Base-by-base conservation (phyloP, 2,888 invertebrate genomes). In the Mesopsocus fuscifrons region DNA sequence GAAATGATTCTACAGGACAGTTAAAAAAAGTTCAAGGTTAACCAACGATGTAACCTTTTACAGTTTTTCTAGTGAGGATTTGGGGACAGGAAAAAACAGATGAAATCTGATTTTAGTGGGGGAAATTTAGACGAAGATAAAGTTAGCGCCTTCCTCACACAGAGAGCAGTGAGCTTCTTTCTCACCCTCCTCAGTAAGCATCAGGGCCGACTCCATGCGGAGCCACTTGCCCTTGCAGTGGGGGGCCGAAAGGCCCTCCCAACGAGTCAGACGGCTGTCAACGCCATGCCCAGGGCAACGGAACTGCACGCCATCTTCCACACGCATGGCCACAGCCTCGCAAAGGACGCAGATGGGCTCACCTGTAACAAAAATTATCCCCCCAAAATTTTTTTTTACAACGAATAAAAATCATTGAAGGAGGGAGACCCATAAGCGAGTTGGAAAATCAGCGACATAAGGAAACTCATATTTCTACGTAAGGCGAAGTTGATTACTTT, bases 141-240 rank as follows among this genome's bases (percentile, higher is more conserved):
- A 60, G 43, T 55, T 55, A 15, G 55, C 53, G 4, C 53, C 52
- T 18, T 50, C 49, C 32, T 54, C 50, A 50, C 63, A 63, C n/a
- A 54, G 53, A 46, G 59, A 57, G 3, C 57, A 52, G 20, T 57
- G 51, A 40, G 41, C n/a, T 3, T 56, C 51, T n/a, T n/a, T n/a
- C 26, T 57, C 51, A 41, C 41, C 34, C 31, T 43, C 21, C 40
- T 33, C 46, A n/a, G 41, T 42, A 11, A 42, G 41, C 30, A 16
- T 26, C 8, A 21, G 33, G 17, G 45, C 43, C 9, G 45, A 41
- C 22, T 56, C 56, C 38, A 55, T 50, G 50, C 85, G 72, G 38
- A 80, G 63, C 88, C 88, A 89, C 58, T 85, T 83, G 31, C 88
- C 89, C 55, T 83, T 83, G 60, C 89, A 89, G 54, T 84, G 81